Evolutionary conservation across 2,113 vertebrate genomes (phyloP).

Genomic region (Motacilla alba): DNA sequence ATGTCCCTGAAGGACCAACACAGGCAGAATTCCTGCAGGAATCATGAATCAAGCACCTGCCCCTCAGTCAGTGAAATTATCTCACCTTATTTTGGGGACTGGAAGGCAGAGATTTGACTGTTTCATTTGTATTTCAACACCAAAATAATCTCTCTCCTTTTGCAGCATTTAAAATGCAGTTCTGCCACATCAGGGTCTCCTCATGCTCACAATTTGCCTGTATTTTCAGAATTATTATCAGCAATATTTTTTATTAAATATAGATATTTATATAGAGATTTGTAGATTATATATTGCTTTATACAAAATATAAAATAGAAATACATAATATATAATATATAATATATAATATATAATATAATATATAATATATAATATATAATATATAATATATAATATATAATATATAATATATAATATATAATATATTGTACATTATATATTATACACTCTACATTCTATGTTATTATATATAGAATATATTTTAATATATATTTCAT

Average conservation of each 20-base stretch:
- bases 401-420: too few species aligned
- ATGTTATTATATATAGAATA: too few species aligned
- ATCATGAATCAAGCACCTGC: neutral
- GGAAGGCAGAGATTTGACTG: neutral
- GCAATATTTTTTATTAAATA: neutral
- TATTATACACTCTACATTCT: too few species aligned
- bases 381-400: too few species aligned
- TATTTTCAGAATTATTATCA: neutral
- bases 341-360: too few species aligned
- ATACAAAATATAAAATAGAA: neutral
- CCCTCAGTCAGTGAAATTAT: neutral
- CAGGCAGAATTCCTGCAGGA: neutral
- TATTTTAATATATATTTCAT: too few species aligned
- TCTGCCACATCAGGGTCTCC: neutral
- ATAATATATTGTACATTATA: too few species aligned
- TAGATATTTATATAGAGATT: neutral
- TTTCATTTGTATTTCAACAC: slow-evolving; percentile 18
- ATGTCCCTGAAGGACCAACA: neutral
- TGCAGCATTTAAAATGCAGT: neutral
- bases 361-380: too few species aligned
- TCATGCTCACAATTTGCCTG: neutral
- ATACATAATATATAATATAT: too few species aligned
- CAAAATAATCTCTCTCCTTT: slow-evolving; percentile 28
- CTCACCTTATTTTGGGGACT: neutral
- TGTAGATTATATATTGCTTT: neutral